These are phyloP conservation scores for Drosophila pseudoananassae DNA, from an alignment of 1,140 invertebrate genomes.

Conservation along the genomic window DNA sequence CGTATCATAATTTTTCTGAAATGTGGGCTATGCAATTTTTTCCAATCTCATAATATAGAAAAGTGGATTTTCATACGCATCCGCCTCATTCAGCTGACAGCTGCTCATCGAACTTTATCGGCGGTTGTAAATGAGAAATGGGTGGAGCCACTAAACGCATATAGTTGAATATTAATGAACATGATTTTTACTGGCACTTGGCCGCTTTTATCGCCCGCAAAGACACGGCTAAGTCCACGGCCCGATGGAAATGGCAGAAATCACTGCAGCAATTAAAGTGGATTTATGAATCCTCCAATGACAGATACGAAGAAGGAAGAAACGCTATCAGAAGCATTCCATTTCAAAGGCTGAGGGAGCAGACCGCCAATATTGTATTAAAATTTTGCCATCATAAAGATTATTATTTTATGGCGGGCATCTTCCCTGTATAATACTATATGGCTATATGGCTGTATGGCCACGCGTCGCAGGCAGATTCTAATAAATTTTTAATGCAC, in stretches of 20 bases:
- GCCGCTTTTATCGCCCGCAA: slow-evolving; percentile 54
- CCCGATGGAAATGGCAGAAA: slow-evolving; percentile 36
- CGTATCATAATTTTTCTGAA: background rate
- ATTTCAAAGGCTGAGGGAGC: background rate
- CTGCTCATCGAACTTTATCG: slow-evolving; percentile 52
- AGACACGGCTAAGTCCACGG: slow-evolving; percentile 56
- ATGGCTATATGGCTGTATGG: slow-evolving; percentile 22
- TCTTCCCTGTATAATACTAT: slow-evolving; percentile 10
- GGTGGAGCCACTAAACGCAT: slow-evolving; percentile 43
- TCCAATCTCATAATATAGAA: background rate
- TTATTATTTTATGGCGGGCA: slow-evolving; percentile 74
- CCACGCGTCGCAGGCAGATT: slow-evolving; percentile 78
- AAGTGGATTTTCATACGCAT: background rate
- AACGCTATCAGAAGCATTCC: slow-evolving; percentile 21
- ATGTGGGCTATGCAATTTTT: background rate
- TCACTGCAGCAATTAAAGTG: slow-evolving; percentile 81
- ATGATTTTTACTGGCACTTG: slow-evolving; percentile 71
- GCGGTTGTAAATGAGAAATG: slow-evolving; percentile 52
- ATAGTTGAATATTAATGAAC: slow-evolving; percentile 79
- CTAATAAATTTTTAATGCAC: slow-evolving; percentile 82
- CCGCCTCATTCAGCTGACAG: slow-evolving; percentile 9
- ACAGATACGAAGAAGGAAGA: slow-evolving; percentile 48
- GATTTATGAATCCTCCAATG: slow-evolving; percentile 75
- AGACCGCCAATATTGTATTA: slow-evolving; percentile 72
- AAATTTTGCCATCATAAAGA: slow-evolving; percentile 82